These are phyloP conservation scores for Drosophila albomicans DNA, from an alignment of 1,140 invertebrate genomes.

Conservation along the genomic window DNA sequence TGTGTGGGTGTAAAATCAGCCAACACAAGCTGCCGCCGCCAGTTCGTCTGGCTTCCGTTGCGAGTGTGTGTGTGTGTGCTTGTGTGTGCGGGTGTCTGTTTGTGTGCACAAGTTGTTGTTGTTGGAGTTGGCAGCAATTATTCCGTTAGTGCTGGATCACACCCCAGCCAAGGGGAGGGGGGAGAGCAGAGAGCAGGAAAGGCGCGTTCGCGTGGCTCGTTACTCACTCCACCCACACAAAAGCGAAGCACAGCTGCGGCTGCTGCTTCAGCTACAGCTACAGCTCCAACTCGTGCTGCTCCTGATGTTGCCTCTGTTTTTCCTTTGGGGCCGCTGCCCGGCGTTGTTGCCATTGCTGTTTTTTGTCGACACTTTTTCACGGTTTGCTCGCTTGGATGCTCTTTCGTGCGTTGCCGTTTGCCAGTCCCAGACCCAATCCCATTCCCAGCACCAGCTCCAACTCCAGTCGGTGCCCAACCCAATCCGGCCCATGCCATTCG, in stretches of 20 bases:
- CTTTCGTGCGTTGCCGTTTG: conserved; percentile 77
- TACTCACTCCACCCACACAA: conserved; percentile 75
- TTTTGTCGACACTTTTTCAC: conserved; percentile 82
- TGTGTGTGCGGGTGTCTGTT: conserved; percentile 23
- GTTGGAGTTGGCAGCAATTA: conserved; percentile 80
- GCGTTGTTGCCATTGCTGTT: conserved; percentile 59
- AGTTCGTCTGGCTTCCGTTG: conserved; percentile 77
- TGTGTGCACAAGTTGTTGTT: conserved; percentile 37
- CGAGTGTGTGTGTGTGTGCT: conserved; percentile 30
- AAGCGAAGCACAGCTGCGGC: conserved; percentile 67
- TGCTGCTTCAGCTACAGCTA: conserved; percentile 41
- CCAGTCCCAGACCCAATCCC: conserved; percentile 16
- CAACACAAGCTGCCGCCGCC: conserved; percentile 73
- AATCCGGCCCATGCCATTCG: not conserved
- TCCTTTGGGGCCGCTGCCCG: conserved; percentile 54
- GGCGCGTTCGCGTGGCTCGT: conserved; percentile 79
- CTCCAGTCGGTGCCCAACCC: conserved; percentile 8
- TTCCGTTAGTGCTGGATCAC: conserved; percentile 79
- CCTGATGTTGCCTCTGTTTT: conserved; percentile 44
- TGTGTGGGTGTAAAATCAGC: conserved; percentile 71
- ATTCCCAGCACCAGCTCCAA: conserved; percentile 9
- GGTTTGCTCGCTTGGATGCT: conserved; percentile 81
- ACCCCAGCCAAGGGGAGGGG: conserved; percentile 22
- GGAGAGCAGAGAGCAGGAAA: conserved; percentile 43
- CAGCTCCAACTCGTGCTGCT: not conserved